Evolutionary conservation across 2,113 vertebrate species (phyloP), one percentile per base, ranked within the genome.

Genomic region (Greenwoodochromis staneri): DNA sequence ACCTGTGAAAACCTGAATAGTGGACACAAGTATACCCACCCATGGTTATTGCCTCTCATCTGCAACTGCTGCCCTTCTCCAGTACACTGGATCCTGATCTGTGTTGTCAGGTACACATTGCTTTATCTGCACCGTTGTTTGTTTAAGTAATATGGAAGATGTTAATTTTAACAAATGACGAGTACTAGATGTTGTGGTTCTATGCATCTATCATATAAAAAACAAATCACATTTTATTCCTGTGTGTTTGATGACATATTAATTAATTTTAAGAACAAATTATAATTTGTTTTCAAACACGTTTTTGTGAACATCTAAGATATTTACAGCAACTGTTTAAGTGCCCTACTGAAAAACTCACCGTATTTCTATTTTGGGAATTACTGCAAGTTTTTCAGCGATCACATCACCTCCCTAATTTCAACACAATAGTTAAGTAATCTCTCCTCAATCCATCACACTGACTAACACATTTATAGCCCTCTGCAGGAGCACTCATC

Each of bases 391-490:
- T 54, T 54, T 81, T 34, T 63, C 42, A 9, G 8, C 59, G 3
- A 89, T 87, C 14, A 4, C 38, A 89, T 91, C 45, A 86, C 78
- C 29, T 80, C 63, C 42, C 40, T 0, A 24, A 53, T 47, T 51
- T 90, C 59, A 73, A 19, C 3, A 83, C 85, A 55, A 87, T 19
- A n/a, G 42, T 81, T 12, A 3, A 66, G 9, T 27, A 76, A 24
- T 40, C 47, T 14, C 66, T 66, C 10, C 36, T 80, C 49, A 9
- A 81, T 91, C 87, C 82, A 63, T 63, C 66, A 7, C 34, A 51
- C 82, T 34, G 13, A 49, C 61, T 55, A 89, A 92, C 29, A 63
- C 21, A 82, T 83, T 93, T 81, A 86, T 21, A 80, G 40, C 87
- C 49, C 29, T 81, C 34, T 83, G 85, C 83, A 63, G 76, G 29